A percentile compares a stretch with the other conserved stretches of the same genome.
Conservation (phyloP, 2,888 invertebrate genomes). For the Cryptocephalus primarius region DNA sequence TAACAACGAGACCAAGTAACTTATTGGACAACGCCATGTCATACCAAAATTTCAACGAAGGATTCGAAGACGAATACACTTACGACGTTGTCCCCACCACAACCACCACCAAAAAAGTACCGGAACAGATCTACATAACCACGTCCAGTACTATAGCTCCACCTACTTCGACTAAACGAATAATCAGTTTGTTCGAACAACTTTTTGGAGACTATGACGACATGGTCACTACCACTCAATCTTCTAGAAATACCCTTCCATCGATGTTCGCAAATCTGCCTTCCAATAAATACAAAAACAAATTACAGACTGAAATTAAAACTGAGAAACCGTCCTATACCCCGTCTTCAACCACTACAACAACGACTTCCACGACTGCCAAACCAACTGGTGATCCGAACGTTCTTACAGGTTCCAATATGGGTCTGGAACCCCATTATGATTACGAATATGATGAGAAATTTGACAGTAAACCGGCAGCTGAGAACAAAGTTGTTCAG, state of each 20-base stretch:
- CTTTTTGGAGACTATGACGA: conserved; percentile 36
- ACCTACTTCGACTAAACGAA: conserved; percentile 34
- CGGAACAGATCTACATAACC: conserved; percentile 23
- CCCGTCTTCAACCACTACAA: conserved; percentile 11
- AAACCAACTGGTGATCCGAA: conserved; percentile 12
- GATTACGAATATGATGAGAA: conserved; percentile 30
- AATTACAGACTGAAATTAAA: conserved; percentile 11
- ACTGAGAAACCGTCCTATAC: conserved; percentile 15
- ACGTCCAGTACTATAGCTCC: conserved; percentile 20
- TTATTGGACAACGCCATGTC: conserved; percentile 21
- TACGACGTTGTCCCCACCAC: conserved; percentile 10
- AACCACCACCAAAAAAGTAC: conserved; percentile 2
- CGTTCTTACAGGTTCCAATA: conserved; percentile 21
- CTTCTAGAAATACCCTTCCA: conserved; percentile 13
- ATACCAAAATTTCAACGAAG: conserved; percentile 25
- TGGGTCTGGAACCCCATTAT: conserved; percentile 24
- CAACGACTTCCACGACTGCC: conserved; percentile 5
- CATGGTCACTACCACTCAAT: conserved; percentile 15
- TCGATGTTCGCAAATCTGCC: conserved; percentile 20
- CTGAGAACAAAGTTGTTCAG: conserved; percentile 19
- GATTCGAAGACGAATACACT: conserved; percentile 24
- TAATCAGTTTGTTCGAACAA: conserved; percentile 35
- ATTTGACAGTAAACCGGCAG: conserved; percentile 25
- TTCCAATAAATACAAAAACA: conserved; percentile 13
- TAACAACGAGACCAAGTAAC: conserved; percentile 25